A percentile compares a stretch with the other conserved stretches of the same genome.
phyloP scores from a whole-genome alignment of 2,888 invertebrate species.

The Ophion costatus region DNA sequence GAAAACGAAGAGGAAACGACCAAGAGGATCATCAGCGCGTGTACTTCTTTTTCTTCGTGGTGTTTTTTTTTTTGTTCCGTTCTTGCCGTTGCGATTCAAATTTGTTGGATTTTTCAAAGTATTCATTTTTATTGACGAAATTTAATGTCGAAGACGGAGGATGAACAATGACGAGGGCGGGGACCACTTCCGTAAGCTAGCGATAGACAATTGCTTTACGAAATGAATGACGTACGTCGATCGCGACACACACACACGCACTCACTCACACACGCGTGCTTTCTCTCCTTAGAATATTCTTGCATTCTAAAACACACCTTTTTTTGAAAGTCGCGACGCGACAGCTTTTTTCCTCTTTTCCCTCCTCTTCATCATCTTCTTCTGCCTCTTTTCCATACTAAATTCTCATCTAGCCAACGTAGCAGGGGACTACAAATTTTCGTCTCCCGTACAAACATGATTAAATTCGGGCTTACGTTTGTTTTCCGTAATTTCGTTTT shows the following conservation, averaged over 20 bases:
- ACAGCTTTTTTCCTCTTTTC: slow-evolving; percentile 30
- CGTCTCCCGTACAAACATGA: slow-evolving; percentile 57
- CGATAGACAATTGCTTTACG: slow-evolving; percentile 68
- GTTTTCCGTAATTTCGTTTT: slow-evolving; percentile 31
- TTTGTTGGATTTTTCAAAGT: slow-evolving; percentile 67
- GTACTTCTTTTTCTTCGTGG: slow-evolving; percentile 34
- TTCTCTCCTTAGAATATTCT: slow-evolving; percentile 47
- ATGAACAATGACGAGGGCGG: slow-evolving; percentile 78
- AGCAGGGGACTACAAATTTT: slow-evolving; percentile 49
- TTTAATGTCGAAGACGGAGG: slow-evolving; percentile 76
- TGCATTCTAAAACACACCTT: slow-evolving; percentile 55
- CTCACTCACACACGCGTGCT: slow-evolving; percentile 49
- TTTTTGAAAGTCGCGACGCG: slow-evolving; percentile 51
- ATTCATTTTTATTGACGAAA: slow-evolving; percentile 74
- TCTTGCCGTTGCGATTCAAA: slow-evolving; percentile 58
- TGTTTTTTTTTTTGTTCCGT: slow-evolving; percentile 36
- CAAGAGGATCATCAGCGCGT: slow-evolving; percentile 46
- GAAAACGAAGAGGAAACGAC: slow-evolving; percentile 54
- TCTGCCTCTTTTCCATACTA: slow-evolving; percentile 41
- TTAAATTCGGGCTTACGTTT: slow-evolving; percentile 56
- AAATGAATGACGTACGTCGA: slow-evolving; percentile 68
- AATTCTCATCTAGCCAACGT: slow-evolving; percentile 66
- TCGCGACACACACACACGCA: slow-evolving; percentile 62
- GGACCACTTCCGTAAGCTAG: slow-evolving; percentile 73
- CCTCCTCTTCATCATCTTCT: slow-evolving; percentile 5